phyloP scores from a whole-genome alignment of 2,888 invertebrate genomes.

The Hemistola chrysoprasaria region DNA sequence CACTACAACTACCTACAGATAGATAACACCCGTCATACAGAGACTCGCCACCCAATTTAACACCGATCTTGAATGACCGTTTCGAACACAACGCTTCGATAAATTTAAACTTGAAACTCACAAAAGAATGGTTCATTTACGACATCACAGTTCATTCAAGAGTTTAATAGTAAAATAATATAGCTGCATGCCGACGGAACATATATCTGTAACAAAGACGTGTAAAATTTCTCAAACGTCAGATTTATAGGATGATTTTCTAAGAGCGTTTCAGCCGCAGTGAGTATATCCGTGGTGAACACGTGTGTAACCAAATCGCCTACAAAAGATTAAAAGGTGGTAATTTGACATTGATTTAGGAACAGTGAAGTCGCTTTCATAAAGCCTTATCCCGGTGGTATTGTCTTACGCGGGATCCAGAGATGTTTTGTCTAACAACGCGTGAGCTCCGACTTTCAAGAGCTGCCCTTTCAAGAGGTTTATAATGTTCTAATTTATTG shows the following conservation, averaged over 20 bases:
- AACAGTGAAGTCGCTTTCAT: slow-evolving; percentile 62
- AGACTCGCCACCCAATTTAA: slow-evolving; percentile 44
- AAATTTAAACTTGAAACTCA: slow-evolving; percentile 57
- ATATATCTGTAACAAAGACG: slow-evolving; percentile 70
- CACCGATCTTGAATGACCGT: slow-evolving; percentile 44
- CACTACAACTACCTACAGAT: slow-evolving; percentile 39
- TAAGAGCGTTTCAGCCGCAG: slow-evolving; percentile 56
- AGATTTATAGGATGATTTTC: slow-evolving; percentile 66
- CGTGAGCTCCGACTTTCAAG: slow-evolving; percentile 18
- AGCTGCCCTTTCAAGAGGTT: slow-evolving; percentile 43
- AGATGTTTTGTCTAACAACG: slow-evolving; percentile 55
- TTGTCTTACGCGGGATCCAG: slow-evolving; percentile 24
- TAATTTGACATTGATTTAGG: slow-evolving; percentile 81
- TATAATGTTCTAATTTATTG: slow-evolving; percentile 60
- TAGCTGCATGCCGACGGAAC: slow-evolving; percentile 52
- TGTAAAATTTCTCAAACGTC: slow-evolving; percentile 76
- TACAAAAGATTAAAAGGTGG: slow-evolving; percentile 78
- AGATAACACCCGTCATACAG: slow-evolving; percentile 40
- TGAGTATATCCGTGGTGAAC: slow-evolving; percentile 55
- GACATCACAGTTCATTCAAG: slow-evolving; percentile 60
- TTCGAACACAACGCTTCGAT: slow-evolving; percentile 47
- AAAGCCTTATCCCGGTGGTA: slow-evolving; percentile 61
- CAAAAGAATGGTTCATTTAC: slow-evolving; percentile 64
- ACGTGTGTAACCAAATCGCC: slow-evolving; percentile 77
- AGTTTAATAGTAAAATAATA: slow-evolving; percentile 65